Percentiles rank a stretch among this genome's conserved stretches.
These are phyloP conservation scores for Drosophila phalerata DNA, from an alignment of 2,888 invertebrate species.

Conservation along the genomic window DNA sequence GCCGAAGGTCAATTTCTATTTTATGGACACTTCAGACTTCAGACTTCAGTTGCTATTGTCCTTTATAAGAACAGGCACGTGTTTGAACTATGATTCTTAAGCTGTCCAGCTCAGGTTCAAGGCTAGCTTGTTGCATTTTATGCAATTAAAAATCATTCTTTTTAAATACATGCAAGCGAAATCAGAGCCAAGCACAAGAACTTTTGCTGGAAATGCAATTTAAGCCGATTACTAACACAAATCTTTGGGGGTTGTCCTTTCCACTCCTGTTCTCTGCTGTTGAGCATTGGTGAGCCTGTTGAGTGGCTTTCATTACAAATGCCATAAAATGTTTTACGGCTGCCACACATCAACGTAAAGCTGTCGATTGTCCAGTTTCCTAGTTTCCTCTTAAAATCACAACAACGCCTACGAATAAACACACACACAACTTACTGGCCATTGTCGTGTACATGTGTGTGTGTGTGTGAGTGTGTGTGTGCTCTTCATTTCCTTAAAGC, in stretches of 20 bases:
- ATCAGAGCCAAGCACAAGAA: constrained; percentile 5
- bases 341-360: constrained; percentile 51
- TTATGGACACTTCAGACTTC: not conserved
- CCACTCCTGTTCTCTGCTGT: not conserved
- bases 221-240: constrained; percentile 71
- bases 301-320: constrained; percentile 41
- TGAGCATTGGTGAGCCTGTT: not conserved
- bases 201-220: constrained; percentile 49
- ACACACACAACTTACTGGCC: not conserved
- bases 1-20: constrained; percentile 42
- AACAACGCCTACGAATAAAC: constrained; percentile 18
- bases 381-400: constrained; percentile 42
- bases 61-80: constrained; percentile 14
- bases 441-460: not conserved
- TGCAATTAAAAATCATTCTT: constrained; percentile 29
- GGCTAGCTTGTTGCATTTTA: constrained; percentile 11
- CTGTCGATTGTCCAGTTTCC: constrained; percentile 57
- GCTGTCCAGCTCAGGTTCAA: constrained; percentile 27
- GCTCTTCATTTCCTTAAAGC: constrained; percentile 69
- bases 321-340: constrained; percentile 55
- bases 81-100: not conserved
- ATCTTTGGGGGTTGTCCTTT: constrained; percentile 26
- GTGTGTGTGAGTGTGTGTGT: constrained; percentile 21
- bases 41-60: not conserved
- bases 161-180: constrained; percentile 8